Evolutionary conservation across 2,888 invertebrate genomes (phyloP), one percentile per base, ranked within the genome.

Genomic region (Gastrophysa polygoni): DNA sequence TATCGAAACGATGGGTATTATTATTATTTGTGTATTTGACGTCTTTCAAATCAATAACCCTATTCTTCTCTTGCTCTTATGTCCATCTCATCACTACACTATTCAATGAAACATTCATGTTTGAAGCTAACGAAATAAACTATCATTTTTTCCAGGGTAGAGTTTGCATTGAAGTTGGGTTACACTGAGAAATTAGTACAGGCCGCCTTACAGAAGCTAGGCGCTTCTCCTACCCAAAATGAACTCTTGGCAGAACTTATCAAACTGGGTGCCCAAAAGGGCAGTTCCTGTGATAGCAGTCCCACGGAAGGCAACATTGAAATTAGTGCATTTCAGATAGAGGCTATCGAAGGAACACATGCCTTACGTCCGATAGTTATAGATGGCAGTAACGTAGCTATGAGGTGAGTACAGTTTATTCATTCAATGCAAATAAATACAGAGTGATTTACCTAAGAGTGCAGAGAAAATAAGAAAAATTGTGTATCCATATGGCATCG

Each of bases 351-450:
- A 18, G 66, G 63, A 24, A 52, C 58, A 1, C 69, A 68, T 24
- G 59, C 28, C 32, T 81, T 90, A 11, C 82, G 95, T 61, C 90
- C 91, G 59, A 89, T 96, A 67, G 95, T 96, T 68, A 92, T 96
- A 65, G 96, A 96, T 80, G 96, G 96, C 73, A 95, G 95, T 81
- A 96, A 96, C 80, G 93, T 96, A 17, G 96, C 96, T 34, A 93
- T 96, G 92, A 91, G 91, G 92, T 91, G 79, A 76, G 78, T 47
- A n/a, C 32, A 8, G 2, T 11, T 2, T 8, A 5, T 24, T 24
- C 7, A 24, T 1, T 24, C 46, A n/a, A 7, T 24, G 24, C 4
- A 7, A 24, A 24, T 24, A 3, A n/a, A n/a, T n/a, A n/a, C n/a
- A n/a, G n/a, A n/a, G n/a, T n/a, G n/a, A n/a, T n/a, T n/a, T n/a